phyloP scores from a whole-genome alignment of 2,113 vertebrate species.

The Poicephalus meyeri region DNA sequence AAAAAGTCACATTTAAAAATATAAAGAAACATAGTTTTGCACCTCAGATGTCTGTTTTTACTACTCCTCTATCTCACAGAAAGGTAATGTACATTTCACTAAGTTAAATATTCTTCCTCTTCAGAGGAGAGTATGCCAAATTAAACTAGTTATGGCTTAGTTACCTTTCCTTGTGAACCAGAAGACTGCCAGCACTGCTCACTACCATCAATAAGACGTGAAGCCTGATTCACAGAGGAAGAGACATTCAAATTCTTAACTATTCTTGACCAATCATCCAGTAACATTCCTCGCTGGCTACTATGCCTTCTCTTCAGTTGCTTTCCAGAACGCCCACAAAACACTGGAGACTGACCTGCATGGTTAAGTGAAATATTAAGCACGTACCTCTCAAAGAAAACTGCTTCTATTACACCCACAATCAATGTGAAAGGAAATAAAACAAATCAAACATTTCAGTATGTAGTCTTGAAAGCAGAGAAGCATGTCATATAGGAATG shows the following conservation, averaged over 20 bases:
- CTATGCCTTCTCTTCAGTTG: conserved; percentile 91
- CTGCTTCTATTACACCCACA: background rate
- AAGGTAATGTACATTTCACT: background rate
- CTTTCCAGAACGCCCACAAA: conserved; percentile 94
- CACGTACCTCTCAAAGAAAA: background rate
- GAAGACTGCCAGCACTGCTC: conserved; percentile 99
- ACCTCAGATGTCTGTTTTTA: background rate
- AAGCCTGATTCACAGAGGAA: conserved; percentile 92
- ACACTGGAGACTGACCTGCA: conserved; percentile 88
- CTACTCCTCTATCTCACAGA: background rate
- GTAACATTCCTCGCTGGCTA: conserved; percentile 90
- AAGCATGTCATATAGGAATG: fast-evolving
- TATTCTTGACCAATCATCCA: conserved; percentile 96
- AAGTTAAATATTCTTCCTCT: background rate
- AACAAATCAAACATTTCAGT: background rate
- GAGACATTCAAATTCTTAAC: conserved; percentile 94
- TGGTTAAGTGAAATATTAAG: background rate
- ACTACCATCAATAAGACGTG: conserved; percentile 89
- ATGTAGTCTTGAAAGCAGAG: background rate
- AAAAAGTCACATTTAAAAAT: background rate
- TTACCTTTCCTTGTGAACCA: conserved; percentile 96
- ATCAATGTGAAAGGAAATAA: background rate
- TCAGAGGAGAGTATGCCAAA: background rate
- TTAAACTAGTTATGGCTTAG: background rate
- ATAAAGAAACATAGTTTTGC: background rate